Percentiles rank a stretch among this genome's conserved stretches.
Evolutionary conservation across 2,888 invertebrate genomes (phyloP).

Genomic region (Crioceris asparagi): DNA sequence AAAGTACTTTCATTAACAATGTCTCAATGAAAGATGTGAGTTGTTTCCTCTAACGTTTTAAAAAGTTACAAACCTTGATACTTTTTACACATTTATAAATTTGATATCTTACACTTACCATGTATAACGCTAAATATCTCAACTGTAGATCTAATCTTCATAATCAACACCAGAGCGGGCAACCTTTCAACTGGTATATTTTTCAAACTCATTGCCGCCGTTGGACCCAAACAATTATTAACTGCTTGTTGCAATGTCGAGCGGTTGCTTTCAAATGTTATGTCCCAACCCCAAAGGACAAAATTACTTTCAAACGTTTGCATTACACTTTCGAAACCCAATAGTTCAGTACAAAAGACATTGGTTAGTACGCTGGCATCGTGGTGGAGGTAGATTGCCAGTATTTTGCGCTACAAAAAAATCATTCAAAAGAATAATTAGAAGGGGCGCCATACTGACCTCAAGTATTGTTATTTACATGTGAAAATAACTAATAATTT

Average conservation of each 20-base stretch:
- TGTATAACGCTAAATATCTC: constrained; percentile 86
- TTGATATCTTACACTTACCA: too few species aligned
- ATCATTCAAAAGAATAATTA: too few species aligned
- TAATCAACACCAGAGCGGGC: constrained; percentile 82
- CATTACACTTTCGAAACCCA: constrained; percentile 85
- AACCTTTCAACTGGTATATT: constrained; percentile 75
- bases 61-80: too few species aligned
- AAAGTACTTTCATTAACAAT: too few species aligned
- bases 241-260: constrained; percentile 67
- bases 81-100: too few species aligned
- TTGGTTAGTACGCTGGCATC: constrained; percentile 91
- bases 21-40: too few species aligned
- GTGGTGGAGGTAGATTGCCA: constrained; percentile 94
- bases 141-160: constrained; percentile 76
- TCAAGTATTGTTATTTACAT: too few species aligned
- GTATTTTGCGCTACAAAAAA: constrained; percentile 67
- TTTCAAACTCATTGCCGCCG: constrained; percentile 74
- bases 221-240: constrained; percentile 64
- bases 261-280: constrained; percentile 80
- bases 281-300: constrained; percentile 94
- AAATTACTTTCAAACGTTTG: constrained; percentile 84
- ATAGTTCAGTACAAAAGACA: constrained; percentile 91
- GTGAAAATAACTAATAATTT: too few species aligned
- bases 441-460: too few species aligned
- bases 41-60: too few species aligned